These are phyloP conservation scores for Phenganax marumi DNA, from an alignment of 92 coral and sea anemone genomes.

Conservation along the genomic window DNA sequence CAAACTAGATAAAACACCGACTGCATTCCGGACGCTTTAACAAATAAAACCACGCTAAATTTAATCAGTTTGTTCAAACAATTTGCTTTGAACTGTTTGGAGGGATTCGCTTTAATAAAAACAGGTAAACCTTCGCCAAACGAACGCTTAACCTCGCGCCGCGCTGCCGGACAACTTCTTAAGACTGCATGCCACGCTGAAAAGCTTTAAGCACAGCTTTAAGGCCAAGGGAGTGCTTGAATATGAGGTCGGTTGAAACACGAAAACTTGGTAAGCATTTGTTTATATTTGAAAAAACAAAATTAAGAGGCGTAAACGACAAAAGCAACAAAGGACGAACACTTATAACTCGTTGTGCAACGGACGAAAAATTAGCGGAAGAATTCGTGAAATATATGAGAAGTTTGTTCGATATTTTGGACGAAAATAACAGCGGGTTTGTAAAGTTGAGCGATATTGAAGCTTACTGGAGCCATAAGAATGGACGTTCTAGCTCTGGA, in stretches of 20 bases:
- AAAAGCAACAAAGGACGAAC: conserved; percentile 26
- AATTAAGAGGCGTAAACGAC: conserved; percentile 28
- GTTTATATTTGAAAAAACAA: conserved; percentile 63
- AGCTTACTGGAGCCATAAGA: conserved; percentile 69
- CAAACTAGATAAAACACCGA: background rate
- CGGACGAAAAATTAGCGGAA: conserved; percentile 65
- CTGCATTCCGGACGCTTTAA: background rate
- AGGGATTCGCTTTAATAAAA: background rate
- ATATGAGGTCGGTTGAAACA: conserved; percentile 41
- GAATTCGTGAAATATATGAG: conserved; percentile 84
- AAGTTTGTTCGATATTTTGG: conserved; percentile 83
- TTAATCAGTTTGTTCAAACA: conserved; percentile 37
- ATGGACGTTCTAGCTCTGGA: conserved; percentile 43
- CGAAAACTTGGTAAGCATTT: conserved; percentile 72
- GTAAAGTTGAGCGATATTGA: conserved; percentile 81
- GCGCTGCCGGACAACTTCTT: background rate
- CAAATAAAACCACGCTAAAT: background rate
- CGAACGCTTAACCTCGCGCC: background rate
- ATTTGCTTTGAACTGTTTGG: conserved; percentile 14
- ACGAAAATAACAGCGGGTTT: conserved; percentile 70
- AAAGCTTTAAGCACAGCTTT: too few species aligned
- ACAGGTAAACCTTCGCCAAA: background rate
- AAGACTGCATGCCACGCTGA: background rate
- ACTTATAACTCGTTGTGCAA: conserved; percentile 30
- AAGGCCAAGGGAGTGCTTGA: background rate